These are phyloP conservation scores for Nycticorax nycticorax DNA, from an alignment of 2,113 vertebrate species.

Conservation along the genomic window DNA sequence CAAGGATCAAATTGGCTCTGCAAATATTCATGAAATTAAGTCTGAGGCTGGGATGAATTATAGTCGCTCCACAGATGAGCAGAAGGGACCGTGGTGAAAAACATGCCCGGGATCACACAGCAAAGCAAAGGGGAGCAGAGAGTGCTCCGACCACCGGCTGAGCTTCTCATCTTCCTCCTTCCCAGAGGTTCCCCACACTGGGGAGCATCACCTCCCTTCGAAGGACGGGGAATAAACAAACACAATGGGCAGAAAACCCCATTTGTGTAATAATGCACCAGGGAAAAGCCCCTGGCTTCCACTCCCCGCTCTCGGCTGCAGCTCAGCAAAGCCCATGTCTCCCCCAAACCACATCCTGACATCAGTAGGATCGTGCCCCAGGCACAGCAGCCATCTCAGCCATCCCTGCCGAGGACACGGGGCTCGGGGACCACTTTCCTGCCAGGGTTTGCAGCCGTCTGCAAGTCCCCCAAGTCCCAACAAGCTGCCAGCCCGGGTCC, in stretches of 20 bases:
- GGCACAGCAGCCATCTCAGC: background rate
- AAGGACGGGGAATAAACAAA: background rate
- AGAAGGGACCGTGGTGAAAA: background rate
- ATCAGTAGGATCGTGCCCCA: rapidly evolving
- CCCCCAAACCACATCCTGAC: background rate
- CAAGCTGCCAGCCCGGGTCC: background rate
- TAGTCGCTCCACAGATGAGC: background rate
- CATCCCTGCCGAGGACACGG: background rate
- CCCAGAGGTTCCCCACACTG: background rate
- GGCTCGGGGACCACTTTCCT: background rate
- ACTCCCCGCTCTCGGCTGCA: rapidly evolving
- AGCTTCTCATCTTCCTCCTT: background rate
- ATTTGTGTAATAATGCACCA: rapidly evolving
- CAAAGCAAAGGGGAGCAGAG: background rate
- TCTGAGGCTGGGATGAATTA: constrained; percentile 2
- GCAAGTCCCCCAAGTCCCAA: background rate
- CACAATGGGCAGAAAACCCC: background rate
- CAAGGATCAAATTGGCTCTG: background rate
- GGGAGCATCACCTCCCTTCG: background rate
- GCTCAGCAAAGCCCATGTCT: background rate
- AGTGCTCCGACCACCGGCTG: background rate
- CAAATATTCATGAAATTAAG: constrained; percentile 44
- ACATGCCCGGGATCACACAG: background rate
- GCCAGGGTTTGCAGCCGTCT: rapidly evolving
- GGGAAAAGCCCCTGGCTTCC: background rate